Evolutionary conservation across 2,888 invertebrate genomes (phyloP).

Genomic region (Catocala fraxini): DNA sequence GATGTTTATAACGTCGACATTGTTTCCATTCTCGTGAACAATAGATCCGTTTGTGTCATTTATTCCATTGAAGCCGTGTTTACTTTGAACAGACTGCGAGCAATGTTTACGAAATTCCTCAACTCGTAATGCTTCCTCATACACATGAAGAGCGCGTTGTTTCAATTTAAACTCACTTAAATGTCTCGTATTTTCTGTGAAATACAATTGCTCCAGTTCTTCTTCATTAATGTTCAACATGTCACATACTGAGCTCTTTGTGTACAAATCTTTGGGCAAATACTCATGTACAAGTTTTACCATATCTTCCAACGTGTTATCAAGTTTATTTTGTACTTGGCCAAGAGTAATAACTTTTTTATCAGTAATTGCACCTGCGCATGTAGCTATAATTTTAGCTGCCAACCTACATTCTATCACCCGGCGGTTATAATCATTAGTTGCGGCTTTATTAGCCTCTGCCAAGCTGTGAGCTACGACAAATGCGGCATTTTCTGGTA

Average conservation of each 20-base stretch:
- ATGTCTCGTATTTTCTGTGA: slow-evolving; percentile 87
- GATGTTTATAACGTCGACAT: slow-evolving; percentile 77
- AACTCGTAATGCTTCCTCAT: slow-evolving; percentile 96
- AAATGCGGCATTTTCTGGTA: slow-evolving; percentile 95
- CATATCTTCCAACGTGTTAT: slow-evolving; percentile 90
- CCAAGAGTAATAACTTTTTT: slow-evolving; percentile 91
- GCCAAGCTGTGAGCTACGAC: slow-evolving; percentile 97
- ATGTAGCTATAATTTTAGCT: slow-evolving; percentile 90
- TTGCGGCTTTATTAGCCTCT: slow-evolving; percentile 97
- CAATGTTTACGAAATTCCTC: slow-evolving; percentile 91
- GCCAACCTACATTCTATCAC: slow-evolving; percentile 98
- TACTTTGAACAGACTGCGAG: slow-evolving; percentile 63
- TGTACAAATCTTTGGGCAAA: slow-evolving; percentile 90
- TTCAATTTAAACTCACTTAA: slow-evolving; percentile 92
- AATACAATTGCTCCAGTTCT: slow-evolving; percentile 85
- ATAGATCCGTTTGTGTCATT: slow-evolving; percentile 55
- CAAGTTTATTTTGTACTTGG: slow-evolving; percentile 91
- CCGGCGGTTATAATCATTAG: slow-evolving; percentile 95
- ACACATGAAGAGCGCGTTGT: slow-evolving; percentile 96
- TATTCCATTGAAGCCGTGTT: slow-evolving; percentile 45
- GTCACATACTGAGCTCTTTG: slow-evolving; percentile 89
- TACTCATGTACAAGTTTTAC: slow-evolving; percentile 88
- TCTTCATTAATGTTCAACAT: slow-evolving; percentile 88
- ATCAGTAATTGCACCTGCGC: slow-evolving; percentile 81
- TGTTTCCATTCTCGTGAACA: slow-evolving; percentile 46